A percentile compares a stretch with the other conserved stretches of the same genome.
Conservation (phyloP, 2,113 vertebrate species). For the Miniopterus natalensis region DNA sequence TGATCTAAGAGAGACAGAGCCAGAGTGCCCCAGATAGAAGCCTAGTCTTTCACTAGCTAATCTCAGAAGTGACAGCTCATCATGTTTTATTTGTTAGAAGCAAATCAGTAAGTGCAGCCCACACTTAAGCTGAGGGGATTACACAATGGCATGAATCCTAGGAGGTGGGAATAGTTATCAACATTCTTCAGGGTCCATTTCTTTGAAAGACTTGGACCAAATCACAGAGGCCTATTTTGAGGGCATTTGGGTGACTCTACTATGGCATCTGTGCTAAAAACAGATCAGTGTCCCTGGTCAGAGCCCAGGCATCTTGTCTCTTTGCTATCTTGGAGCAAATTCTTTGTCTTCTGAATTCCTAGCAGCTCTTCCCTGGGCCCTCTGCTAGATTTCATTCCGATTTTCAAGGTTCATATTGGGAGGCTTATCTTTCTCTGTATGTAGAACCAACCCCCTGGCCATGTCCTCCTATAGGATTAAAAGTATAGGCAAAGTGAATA, state of each 20-base stretch:
- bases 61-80: not conserved
- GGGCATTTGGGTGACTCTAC: not conserved
- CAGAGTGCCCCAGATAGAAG: not conserved
- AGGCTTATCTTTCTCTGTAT: not conserved
- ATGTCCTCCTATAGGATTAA: not conserved
- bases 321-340: not conserved
- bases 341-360: not conserved
- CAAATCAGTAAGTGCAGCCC: not conserved
- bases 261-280: not conserved
- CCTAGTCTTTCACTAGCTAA: not conserved
- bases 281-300: not conserved
- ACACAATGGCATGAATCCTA: not conserved
- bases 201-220: conserved; percentile 16
- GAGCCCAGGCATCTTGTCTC: not conserved
- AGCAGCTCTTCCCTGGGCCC: not conserved
- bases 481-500: not conserved
- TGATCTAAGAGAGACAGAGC: not conserved
- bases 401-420: not conserved
- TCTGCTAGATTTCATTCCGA: not conserved
- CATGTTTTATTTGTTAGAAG: not conserved
- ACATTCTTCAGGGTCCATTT: not conserved
- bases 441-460: not conserved
- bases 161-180: not conserved
- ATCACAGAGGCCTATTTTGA: not conserved
- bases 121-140: too few species aligned